Evolutionary conservation across 2,888 invertebrate species (phyloP).

Genomic region (Zygogramma bicolorata): DNA sequence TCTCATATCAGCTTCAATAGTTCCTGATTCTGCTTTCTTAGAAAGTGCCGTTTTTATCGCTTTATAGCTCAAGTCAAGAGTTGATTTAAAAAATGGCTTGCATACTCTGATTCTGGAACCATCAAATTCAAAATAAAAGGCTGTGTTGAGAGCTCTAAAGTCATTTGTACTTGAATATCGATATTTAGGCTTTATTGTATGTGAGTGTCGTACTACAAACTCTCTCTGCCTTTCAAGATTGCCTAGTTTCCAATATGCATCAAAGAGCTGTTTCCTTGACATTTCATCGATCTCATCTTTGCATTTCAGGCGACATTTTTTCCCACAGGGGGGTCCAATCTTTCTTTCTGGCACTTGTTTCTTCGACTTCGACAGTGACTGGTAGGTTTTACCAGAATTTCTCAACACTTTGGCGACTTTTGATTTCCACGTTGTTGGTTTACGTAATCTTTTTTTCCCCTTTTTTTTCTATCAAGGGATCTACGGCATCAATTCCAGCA

Average conservation of each 20-base stretch:
- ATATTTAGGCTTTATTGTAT: too few species aligned
- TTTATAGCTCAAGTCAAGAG: conserved; percentile 14
- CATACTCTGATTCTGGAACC: conserved; percentile 28
- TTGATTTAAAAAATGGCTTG: conserved; percentile 32
- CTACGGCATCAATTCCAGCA: neutral
- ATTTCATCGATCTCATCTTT: conserved; percentile 12
- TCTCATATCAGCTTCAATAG: conserved; percentile 16
- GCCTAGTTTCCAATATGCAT: conserved; percentile 12
- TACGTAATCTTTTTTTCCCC: neutral
- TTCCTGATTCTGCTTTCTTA: conserved; percentile 2
- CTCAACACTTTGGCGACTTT: conserved; percentile 6
- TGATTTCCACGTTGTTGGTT: conserved; percentile 5
- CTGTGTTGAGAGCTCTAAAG: conserved; percentile 13
- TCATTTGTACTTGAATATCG: conserved; percentile 18
- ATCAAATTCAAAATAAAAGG: conserved; percentile 29
- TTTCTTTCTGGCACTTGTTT: conserved; percentile 24
- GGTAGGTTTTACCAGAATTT: conserved; percentile 8
- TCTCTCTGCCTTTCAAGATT: conserved; percentile 22
- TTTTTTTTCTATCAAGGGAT: neutral
- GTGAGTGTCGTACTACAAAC: conserved; percentile 9
- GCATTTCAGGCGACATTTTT: conserved; percentile 21
- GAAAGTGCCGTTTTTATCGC: conserved; percentile 6
- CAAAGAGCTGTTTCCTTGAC: neutral
- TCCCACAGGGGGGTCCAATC: conserved; percentile 23
- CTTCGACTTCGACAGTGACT: conserved; percentile 19